Evolutionary conservation across 2,888 invertebrate genomes (phyloP), one percentile per base, ranked within the genome.

Genomic region (Acanthosepion esculentum): DNA sequence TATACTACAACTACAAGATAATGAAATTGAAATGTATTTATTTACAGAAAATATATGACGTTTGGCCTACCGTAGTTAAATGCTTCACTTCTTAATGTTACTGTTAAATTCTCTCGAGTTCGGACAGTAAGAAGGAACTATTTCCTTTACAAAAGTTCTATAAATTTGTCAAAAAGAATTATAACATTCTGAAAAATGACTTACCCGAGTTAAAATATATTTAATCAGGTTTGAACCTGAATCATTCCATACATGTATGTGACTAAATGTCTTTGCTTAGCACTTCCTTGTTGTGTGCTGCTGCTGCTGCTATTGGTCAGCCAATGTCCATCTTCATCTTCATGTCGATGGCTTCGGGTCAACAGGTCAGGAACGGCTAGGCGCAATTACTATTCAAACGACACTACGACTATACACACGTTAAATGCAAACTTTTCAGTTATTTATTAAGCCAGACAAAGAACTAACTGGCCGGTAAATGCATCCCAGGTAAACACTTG

Each of bases 301-400:
- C 78, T 78, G 78, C 78, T 78, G 78, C 78, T 78, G 78, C n/a
- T 78, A n/a, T 78, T 78, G 78, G 78, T 78, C 78, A 78, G n/a
- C 78, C 78, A 78, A 78, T 78, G 78, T 78, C 78, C 78, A 78
- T 78, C 78, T 78, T 78, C 78, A 78, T 78, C 78, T 78, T 78
- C n/a, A 5, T 78, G 78, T 59, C 59, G 59, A 59, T 59, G 59
- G 59, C 7, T 59, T 59, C 59, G 78, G 78, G 78, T 78, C 78
- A 78, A 78, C 78, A 78, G 78, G 78, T 78, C 78, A 78, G 78
- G n/a, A 78, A 78, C 78, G 78, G 78, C 78, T n/a, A 78, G 78
- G 78, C 78, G 78, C 78, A 78, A 78, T 78, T 78, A 78, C 78
- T 78, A n/a, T 78, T 33, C 18, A 78, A 78, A n/a, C n/a, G 78